Conservation (phyloP, 2,797 vertebrate genomes). For the Siniperca obscura region DNA sequence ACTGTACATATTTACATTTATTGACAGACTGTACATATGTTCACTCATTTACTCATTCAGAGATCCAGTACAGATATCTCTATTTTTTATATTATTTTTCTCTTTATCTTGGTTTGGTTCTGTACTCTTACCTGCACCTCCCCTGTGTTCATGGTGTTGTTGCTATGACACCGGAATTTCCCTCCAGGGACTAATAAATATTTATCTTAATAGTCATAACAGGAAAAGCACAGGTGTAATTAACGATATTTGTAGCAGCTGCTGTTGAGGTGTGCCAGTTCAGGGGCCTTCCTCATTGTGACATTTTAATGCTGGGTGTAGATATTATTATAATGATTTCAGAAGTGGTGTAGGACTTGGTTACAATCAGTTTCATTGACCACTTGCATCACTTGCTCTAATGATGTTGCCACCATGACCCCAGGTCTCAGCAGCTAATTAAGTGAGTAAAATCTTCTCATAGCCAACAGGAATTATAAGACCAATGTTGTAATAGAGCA, state of each 20-base stretch:
- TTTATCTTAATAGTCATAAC: neutral
- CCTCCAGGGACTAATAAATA: no score
- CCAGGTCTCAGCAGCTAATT: neutral
- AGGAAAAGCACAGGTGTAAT: conserved; percentile 4
- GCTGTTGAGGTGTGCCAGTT: conserved; percentile 11
- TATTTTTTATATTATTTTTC: no score
- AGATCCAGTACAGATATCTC: no score
- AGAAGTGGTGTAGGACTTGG: neutral
- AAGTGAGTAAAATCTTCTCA: neutral
- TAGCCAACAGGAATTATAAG: neutral
- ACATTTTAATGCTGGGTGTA: neutral
- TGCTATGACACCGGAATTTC: no score
- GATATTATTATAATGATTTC: conserved; percentile 7
- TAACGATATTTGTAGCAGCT: conserved; percentile 30
- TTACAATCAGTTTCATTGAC: neutral
- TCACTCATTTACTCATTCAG: no score
- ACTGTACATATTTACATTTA: no score
- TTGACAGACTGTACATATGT: no score
- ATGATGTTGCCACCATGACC: neutral
- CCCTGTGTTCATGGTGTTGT: no score
- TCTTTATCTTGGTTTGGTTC: no score
- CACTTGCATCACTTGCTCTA: neutral
- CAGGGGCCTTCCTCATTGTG: neutral
- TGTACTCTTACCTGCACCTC: no score
- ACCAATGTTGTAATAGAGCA: neutral